A percentile compares a stretch with the other conserved stretches of the same genome.
These are phyloP conservation scores for Heptranchias perlo DNA, from an alignment of 2,113 vertebrate species.

Conservation along the genomic window DNA sequence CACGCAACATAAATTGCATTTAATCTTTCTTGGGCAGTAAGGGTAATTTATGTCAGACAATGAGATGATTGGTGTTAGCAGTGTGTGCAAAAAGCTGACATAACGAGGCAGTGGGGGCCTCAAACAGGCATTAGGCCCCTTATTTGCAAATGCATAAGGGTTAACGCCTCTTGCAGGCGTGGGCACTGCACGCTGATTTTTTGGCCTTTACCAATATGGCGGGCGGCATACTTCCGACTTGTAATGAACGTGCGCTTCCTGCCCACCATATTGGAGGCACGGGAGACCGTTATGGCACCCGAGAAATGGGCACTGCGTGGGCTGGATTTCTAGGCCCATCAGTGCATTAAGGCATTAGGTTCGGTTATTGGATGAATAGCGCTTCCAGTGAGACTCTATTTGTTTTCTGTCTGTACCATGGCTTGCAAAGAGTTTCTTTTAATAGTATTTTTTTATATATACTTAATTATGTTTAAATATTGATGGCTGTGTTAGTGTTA, in stretches of 20 bases:
- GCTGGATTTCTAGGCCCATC: neutral
- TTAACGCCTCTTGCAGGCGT: neutral
- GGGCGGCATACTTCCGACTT: neutral
- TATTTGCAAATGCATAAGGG: neutral
- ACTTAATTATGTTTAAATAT: neutral
- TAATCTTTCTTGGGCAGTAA: neutral
- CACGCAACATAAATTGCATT: neutral
- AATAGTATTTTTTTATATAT: neutral
- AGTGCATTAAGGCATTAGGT: neutral
- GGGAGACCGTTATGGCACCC: neutral
- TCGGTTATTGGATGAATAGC: too few species aligned
- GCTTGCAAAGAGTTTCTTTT: neutral
- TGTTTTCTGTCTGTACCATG: neutral
- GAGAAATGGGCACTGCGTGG: neutral
- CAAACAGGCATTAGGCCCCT: neutral
- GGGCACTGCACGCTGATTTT: too few species aligned
- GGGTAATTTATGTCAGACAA: neutral
- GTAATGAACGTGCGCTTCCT: too few species aligned
- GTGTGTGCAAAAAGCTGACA: neutral
- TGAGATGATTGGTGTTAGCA: neutral
- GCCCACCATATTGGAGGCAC: neutral
- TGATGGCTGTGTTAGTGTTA: neutral
- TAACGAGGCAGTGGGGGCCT: neutral
- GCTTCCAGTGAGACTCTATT: too few species aligned
- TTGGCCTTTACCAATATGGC: too few species aligned